A percentile compares a stretch with the other conserved stretches of the same genome.
Evolutionary conservation across 2,888 invertebrate genomes (phyloP).

Genomic region (Agriopis aurantiaria): DNA sequence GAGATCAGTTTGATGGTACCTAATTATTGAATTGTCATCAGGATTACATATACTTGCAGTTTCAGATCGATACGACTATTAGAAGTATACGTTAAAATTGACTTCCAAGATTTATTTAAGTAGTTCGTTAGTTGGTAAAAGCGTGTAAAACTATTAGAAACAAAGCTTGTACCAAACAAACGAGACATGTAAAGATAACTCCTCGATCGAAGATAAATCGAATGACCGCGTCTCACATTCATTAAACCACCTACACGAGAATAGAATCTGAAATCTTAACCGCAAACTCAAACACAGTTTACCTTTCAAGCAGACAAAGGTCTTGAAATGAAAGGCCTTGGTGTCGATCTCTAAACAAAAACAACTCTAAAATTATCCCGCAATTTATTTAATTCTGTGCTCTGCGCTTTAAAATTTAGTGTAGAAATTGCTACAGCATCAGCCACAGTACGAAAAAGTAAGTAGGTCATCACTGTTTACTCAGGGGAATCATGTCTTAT

Average conservation of each 20-base stretch:
- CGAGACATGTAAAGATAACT: constrained; percentile 31
- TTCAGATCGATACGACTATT: too few species aligned
- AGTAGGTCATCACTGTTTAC: constrained; percentile 12
- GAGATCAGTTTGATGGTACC: too few species aligned
- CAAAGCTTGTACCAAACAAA: constrained; percentile 15
- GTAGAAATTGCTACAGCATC: constrained; percentile 5
- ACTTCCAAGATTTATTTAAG: too few species aligned
- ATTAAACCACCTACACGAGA: constrained; percentile 44
- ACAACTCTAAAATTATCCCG: background rate
- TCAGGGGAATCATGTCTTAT: background rate
- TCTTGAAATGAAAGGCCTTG: constrained; percentile 52
- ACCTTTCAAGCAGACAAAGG: constrained; percentile 60
- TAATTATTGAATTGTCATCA: too few species aligned
- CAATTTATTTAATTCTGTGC: background rate
- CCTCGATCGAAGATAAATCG: constrained; percentile 41
- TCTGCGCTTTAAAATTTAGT: background rate
- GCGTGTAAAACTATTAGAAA: constrained; percentile 10
- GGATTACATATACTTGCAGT: too few species aligned
- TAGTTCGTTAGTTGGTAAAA: too few species aligned
- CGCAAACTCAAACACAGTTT: constrained; percentile 54
- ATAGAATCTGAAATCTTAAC: constrained; percentile 39
- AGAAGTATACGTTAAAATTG: too few species aligned
- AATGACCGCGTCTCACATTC: constrained; percentile 38
- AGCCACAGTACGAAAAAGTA: constrained; percentile 13
- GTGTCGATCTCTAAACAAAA: constrained; percentile 7